These are phyloP conservation scores for Pelusios castaneus DNA, from an alignment of 2,113 vertebrate genomes.

Conservation along the genomic window DNA sequence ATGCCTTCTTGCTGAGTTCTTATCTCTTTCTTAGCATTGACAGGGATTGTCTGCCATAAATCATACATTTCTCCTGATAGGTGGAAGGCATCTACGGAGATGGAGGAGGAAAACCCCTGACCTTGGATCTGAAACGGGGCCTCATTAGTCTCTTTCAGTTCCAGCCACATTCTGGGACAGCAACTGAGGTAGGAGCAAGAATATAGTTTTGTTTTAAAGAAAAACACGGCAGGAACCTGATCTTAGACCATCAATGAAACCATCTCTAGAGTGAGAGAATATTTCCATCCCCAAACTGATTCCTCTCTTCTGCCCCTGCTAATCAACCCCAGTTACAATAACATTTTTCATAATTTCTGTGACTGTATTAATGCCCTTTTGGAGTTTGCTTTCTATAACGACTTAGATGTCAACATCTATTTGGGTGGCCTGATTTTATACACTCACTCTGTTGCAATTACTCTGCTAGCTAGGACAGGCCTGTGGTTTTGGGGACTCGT, in stretches of 20 bases:
- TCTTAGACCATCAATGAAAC: background rate
- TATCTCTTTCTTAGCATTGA: background rate
- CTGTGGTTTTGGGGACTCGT: background rate
- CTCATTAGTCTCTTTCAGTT: constrained; percentile 65
- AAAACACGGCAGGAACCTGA: background rate
- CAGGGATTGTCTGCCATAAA: background rate
- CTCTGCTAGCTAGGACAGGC: background rate
- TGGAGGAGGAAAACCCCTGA: background rate
- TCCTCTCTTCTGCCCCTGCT: background rate
- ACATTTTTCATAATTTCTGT: background rate
- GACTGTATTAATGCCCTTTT: background rate
- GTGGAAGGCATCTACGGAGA: constrained; percentile 43
- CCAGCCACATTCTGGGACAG: background rate
- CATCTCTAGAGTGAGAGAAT: rapidly evolving
- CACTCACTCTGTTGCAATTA: background rate
- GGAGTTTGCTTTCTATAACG: background rate
- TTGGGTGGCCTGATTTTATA: background rate
- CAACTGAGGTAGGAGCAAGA: constrained; percentile 54
- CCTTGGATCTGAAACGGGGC: constrained; percentile 67
- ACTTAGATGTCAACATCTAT: background rate
- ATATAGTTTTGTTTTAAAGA: background rate
- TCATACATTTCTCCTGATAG: constrained; percentile 5
- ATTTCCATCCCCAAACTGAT: background rate
- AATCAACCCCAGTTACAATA: background rate
- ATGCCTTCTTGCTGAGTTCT: background rate